phyloP scores from a whole-genome alignment of 2,113 vertebrate genomes.

The Cyprinus carpio region DNA sequence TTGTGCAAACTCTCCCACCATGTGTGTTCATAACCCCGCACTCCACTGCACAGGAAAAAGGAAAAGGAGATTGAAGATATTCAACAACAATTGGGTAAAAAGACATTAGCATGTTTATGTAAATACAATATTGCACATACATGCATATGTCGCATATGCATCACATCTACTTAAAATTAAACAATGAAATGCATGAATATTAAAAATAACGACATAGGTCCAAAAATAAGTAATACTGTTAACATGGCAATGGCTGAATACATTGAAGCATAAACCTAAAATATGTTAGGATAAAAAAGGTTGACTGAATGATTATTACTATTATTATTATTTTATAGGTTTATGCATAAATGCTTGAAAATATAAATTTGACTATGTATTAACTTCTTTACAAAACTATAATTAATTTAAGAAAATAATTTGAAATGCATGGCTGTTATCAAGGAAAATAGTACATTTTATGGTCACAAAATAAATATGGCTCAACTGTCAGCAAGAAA shows the following conservation, averaged over 20 bases:
- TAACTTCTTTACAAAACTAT: too few species aligned
- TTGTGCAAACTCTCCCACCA: slow-evolving; percentile 30
- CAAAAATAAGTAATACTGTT: not conserved
- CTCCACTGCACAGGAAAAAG: not conserved
- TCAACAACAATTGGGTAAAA: not conserved
- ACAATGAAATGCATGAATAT: too few species aligned
- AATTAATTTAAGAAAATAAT: too few species aligned
- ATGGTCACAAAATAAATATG: not conserved
- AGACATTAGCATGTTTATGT: not conserved
- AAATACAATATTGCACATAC: not conserved
- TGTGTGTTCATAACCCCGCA: not conserved
- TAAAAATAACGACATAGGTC: too few species aligned
- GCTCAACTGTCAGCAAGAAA: not conserved
- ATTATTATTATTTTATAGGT: too few species aligned
- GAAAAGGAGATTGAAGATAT: not conserved
- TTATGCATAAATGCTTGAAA: too few species aligned
- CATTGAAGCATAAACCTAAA: not conserved
- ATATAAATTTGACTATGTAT: too few species aligned
- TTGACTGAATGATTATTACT: too few species aligned
- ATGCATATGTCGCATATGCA: not conserved
- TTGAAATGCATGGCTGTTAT: too few species aligned
- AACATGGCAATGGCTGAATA: not conserved
- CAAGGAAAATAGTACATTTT: too few species aligned
- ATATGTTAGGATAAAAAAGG: too few species aligned
- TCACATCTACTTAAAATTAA: not conserved